Conservation (phyloP, 2,888 invertebrate genomes). For the Mactromeris polynyma region DNA sequence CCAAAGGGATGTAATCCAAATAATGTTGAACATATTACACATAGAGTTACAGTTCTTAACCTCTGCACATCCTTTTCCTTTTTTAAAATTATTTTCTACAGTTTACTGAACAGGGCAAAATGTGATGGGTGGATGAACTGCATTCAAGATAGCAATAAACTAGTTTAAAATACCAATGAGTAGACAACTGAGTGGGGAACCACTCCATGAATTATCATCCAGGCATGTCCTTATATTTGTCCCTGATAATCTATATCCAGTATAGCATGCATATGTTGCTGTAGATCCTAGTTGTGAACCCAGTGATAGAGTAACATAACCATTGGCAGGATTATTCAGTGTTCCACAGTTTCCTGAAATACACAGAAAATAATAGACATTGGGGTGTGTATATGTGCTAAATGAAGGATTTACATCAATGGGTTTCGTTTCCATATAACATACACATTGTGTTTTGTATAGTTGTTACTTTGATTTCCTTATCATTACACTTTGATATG, state of each 20-base stretch:
- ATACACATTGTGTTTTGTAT: too few species aligned
- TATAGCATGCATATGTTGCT: slow-evolving; percentile 51
- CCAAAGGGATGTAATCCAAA: background rate
- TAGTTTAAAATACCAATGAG: slow-evolving; percentile 37
- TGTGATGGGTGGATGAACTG: too few species aligned
- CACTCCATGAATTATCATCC: slow-evolving; percentile 49
- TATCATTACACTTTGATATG: too few species aligned
- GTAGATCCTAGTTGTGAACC: slow-evolving; percentile 27
- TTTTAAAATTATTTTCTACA: too few species aligned
- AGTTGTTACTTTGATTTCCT: too few species aligned
- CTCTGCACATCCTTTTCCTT: too few species aligned
- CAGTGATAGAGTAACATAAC: slow-evolving; percentile 26
- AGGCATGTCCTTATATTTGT: slow-evolving; percentile 28
- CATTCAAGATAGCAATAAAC: too few species aligned
- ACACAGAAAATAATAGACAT: background rate
- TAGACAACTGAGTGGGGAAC: slow-evolving; percentile 26
- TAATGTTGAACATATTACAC: background rate
- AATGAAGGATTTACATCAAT: too few species aligned
- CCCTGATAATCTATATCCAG: slow-evolving; percentile 51
- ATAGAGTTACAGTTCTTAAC: too few species aligned
- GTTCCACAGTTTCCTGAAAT: slow-evolving; percentile 54
- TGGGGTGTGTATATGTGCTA: too few species aligned
- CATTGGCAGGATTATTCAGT: slow-evolving; percentile 32
- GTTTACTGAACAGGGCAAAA: too few species aligned
- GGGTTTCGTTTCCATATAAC: too few species aligned